Percentiles rank a stretch among this genome's conserved stretches.
phyloP scores from a whole-genome alignment of 2,888 invertebrate species.

The Rhogogaster chlorosoma region DNA sequence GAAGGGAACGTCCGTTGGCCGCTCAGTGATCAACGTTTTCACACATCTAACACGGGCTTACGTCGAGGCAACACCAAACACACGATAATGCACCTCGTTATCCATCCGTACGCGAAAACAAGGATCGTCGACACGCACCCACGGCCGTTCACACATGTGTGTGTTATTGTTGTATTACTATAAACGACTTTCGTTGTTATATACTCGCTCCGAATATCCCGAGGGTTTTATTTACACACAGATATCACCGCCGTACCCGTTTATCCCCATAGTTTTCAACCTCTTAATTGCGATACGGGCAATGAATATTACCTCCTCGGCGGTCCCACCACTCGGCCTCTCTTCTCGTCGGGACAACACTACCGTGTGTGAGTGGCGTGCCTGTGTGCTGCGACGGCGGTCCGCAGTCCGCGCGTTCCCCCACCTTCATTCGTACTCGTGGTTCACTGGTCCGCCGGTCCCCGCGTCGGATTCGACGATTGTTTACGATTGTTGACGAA shows the following conservation, averaged over 20 bases:
- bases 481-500: not conserved
- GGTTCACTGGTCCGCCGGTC: constrained; percentile 8
- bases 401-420: constrained; percentile 61
- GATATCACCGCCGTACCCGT: not conserved
- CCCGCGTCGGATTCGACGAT: not conserved
- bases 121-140: constrained; percentile 47
- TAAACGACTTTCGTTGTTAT: not conserved
- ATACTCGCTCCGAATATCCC: no score
- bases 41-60: not conserved
- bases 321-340: constrained; percentile 45
- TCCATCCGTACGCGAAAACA: constrained; percentile 48
- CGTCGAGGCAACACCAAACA: constrained; percentile 18
- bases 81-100: constrained; percentile 35
- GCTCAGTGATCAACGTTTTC: not conserved
- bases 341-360: constrained; percentile 24
- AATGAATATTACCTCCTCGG: constrained; percentile 46
- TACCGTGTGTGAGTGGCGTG: not conserved
- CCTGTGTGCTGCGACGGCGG: constrained; percentile 59
- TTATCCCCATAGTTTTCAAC: constrained; percentile 29
- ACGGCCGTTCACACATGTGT: constrained; percentile 45
- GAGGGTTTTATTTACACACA: constrained; percentile 39
- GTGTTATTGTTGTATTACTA: not conserved
- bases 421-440: not conserved
- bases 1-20: not conserved
- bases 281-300: constrained; percentile 37